Evolutionary conservation across 64 coral and sea anemone genomes (phyloP).

Genomic region (Pachyseris speciosa): DNA sequence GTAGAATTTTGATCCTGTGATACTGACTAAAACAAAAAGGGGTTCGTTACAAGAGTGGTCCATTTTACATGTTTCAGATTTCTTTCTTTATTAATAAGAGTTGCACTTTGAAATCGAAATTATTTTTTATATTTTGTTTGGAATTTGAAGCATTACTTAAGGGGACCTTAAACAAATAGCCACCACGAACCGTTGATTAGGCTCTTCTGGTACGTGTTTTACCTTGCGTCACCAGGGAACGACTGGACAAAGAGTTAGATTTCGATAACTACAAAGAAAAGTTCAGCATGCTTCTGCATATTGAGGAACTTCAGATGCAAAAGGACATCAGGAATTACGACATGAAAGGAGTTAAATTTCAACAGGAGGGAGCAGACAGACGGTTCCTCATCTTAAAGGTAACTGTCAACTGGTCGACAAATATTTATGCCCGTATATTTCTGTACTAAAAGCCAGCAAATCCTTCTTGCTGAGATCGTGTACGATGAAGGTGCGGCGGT

Average conservation of each 20-base stretch:
- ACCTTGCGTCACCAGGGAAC: slow-evolving; percentile 2
- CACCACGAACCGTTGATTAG: not conserved
- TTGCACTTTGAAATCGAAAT: no score
- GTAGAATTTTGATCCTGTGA: no score
- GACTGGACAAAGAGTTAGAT: slow-evolving; percentile 19
- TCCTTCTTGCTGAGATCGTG: no score
- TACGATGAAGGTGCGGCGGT: no score
- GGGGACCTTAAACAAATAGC: not conserved
- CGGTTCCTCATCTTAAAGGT: slow-evolving; percentile 36
- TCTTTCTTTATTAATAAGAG: no score
- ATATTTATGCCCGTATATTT: no score
- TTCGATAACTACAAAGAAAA: slow-evolving; percentile 62
- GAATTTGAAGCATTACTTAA: not conserved
- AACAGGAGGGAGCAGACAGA: slow-evolving; percentile 16
- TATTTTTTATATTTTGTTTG: no score
- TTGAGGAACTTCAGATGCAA: slow-evolving; percentile 85
- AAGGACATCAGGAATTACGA: slow-evolving; percentile 78
- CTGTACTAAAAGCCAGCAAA: no score
- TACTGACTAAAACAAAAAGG: no score
- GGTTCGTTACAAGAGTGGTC: no score
- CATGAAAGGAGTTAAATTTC: slow-evolving; percentile 60
- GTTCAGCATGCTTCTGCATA: slow-evolving; percentile 71
- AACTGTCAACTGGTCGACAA: no score
- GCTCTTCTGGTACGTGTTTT: not conserved
- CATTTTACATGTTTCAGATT: no score